Evolutionary conservation across 2,797 vertebrate genomes (phyloP).

Genomic region (Anas georgica): DNA sequence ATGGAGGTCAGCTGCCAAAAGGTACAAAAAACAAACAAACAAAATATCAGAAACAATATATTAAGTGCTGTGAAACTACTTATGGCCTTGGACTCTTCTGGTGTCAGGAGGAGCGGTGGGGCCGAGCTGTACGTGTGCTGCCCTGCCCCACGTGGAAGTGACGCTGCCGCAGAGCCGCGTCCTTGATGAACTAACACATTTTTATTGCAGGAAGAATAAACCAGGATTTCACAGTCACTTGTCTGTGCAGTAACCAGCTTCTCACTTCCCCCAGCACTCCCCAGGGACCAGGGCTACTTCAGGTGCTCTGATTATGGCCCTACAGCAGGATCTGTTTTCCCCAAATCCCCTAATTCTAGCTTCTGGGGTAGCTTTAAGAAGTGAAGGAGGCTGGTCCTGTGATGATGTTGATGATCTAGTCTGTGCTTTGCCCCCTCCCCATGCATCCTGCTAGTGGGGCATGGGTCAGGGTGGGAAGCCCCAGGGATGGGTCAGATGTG

Average conservation of each 20-base stretch:
- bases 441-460: too few relatives aligned
- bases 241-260: conserved; percentile 56
- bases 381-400: neutral
- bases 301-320: conserved; percentile 57
- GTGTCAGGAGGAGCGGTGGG: rapidly evolving
- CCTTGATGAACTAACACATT: neutral
- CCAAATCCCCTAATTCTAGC: neutral
- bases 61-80: neutral
- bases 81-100: rapidly evolving
- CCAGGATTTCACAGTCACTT: conserved; percentile 68
- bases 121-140: rapidly evolving
- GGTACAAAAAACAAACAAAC: neutral
- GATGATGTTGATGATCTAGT: neutral
- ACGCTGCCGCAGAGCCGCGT: neutral
- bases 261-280: conserved; percentile 58
- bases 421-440: neutral
- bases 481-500: too few relatives aligned
- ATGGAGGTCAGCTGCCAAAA: neutral
- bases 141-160: neutral
- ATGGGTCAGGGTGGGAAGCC: too few relatives aligned
- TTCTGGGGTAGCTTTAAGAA: neutral
- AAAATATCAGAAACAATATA: neutral
- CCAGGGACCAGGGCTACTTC: conserved; percentile 20
- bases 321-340: neutral
- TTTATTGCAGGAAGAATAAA: conserved; percentile 57